Base-by-base conservation (phyloP, 1,140 invertebrate species). In the Pseudomyrmex concolor region DNA sequence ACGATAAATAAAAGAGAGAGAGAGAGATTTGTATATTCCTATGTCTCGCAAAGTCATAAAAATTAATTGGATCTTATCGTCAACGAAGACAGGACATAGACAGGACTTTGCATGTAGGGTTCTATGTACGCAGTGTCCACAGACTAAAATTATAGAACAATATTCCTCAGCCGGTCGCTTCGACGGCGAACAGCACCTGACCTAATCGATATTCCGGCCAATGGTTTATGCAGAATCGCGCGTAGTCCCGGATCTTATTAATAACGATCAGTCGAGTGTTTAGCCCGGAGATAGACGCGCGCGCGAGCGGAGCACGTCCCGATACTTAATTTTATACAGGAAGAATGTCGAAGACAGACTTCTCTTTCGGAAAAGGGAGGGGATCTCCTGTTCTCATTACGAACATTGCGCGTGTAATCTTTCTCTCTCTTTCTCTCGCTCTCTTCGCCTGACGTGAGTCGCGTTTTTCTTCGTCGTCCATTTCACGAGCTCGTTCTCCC, bases 261-360 rank as follows among this genome's bases (percentile, higher is more conserved):
- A 87, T 87, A 87, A 87, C 83, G 87, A 83, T 83, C 83, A 80
- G 73, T 34, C 19, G 67, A 70, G 78, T 73, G 80, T 83, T 89
- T 89, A 88, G 78, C 51, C 43, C 55, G 12, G 48, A 88, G 87
- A 88, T 88, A 88, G 80, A 78, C 81, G 80, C 63, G 59, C 60
- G 54, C 60, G 59, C 50, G 57, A 48, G 34, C 72, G 10, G 25
- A 25, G 57, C 87, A 88, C 86, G 86, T 88, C 34, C 67, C 67
- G 78, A 83, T 87, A 87, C 82, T 88, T 88, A 87, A 88, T 88
- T 88, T 76, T 77, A 55, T 87, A 67, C 74, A 67, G 72, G 45
- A 76, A 55, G 83, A 87, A 78, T 84, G 82, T 63, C 70, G 59
- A 84, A 80, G 86, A 72, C 13, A 34, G 34, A 34, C 34, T 1